A percentile compares a stretch with the other conserved stretches of the same genome.
These are phyloP conservation scores for Mus spicilegus DNA, from an alignment of 2,113 vertebrate species.

Conservation along the genomic window DNA sequence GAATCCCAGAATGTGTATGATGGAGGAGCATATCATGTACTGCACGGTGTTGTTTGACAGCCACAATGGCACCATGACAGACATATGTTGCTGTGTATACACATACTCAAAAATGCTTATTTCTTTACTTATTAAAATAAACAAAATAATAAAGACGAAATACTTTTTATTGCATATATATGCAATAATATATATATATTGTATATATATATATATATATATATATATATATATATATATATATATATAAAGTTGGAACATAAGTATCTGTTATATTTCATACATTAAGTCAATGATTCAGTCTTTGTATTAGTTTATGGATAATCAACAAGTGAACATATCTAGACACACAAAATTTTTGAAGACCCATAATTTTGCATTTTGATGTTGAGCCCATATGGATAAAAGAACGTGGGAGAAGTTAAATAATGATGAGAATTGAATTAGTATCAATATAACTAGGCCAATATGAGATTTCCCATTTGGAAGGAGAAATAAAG, in stretches of 20 bases:
- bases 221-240: not conserved
- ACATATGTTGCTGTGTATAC: not conserved
- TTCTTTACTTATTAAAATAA: not conserved
- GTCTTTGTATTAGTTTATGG: not conserved
- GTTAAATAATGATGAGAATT: not conserved
- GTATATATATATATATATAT: too few relatives aligned
- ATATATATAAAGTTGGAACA: not conserved
- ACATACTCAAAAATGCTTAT: not conserved
- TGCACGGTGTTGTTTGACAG: not conserved
- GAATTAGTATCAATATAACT: constrained; percentile 20
- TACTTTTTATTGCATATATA: not conserved
- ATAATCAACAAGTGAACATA: not conserved
- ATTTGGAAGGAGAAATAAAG: not conserved
- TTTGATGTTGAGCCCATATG: not conserved
- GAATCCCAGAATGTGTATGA: not conserved
- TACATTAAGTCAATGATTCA: not conserved
- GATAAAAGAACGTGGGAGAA: constrained; percentile 6
- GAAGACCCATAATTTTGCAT: constrained; percentile 21
- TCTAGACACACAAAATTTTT: not conserved
- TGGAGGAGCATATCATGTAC: not conserved
- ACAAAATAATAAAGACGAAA: not conserved
- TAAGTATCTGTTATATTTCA: not conserved
- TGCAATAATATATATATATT: not conserved
- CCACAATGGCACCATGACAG: not conserved
- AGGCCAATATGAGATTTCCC: constrained; percentile 18